phyloP scores from a whole-genome alignment of 1,140 invertebrate genomes.

The Polypedilum pembai region DNA sequence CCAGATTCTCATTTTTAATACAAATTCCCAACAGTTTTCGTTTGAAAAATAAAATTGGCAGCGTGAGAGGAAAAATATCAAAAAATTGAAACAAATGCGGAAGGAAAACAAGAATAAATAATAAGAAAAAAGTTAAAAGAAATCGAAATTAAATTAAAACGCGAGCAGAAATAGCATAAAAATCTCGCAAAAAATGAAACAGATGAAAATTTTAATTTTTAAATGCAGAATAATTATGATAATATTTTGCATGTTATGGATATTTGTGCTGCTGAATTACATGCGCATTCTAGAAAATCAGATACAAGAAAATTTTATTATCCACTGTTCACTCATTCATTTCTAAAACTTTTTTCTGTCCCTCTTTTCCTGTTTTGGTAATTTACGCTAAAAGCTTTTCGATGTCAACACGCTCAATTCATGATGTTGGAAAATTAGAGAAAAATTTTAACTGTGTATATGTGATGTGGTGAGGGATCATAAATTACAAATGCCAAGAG shows the following conservation, averaged over 20 bases:
- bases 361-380: not conserved
- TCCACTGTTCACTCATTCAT: not conserved
- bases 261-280: not conserved
- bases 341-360: not conserved
- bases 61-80: not conserved
- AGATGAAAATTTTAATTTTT: slow-evolving; percentile 12
- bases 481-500: no score
- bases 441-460: no score
- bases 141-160: not conserved
- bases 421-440: no score
- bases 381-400: slow-evolving; percentile 6
- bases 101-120: not conserved
- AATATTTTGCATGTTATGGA: not conserved
- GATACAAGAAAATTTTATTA: not conserved
- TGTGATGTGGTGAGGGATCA: no score
- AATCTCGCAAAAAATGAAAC: not conserved
- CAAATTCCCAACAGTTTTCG: no score
- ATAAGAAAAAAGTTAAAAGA: not conserved
- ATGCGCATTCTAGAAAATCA: not conserved
- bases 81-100: not conserved
- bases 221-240: not conserved
- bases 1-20: no score
- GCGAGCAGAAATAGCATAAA: not conserved
- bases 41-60: not conserved
- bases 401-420: not conserved